Evolutionary conservation across 1,140 invertebrate species (phyloP).

Genomic region (Bursaphelenchus mucronatus): DNA sequence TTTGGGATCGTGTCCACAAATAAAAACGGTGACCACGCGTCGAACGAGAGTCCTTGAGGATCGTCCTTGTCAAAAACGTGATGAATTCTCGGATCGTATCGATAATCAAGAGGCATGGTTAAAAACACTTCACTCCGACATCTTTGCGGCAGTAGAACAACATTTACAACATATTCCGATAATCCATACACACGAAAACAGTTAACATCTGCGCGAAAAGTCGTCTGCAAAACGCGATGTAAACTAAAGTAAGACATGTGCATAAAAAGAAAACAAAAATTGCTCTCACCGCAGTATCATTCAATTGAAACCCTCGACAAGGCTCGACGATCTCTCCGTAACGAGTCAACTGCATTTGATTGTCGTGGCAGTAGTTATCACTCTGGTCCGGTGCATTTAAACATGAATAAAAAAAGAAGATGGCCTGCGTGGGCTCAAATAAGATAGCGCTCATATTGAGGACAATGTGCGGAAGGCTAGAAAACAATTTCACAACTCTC

Average conservation of each 20-base stretch:
- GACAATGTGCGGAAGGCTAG: conserved; percentile 7
- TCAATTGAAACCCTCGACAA: conserved; percentile 27
- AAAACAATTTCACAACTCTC: not conserved
- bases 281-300: conserved; percentile 7
- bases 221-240: not conserved
- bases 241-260: no score
- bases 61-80: conserved; percentile 19
- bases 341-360: conserved; percentile 29
- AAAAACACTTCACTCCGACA: conserved; percentile 39
- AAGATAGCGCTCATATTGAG: conserved; percentile 14
- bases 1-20: conserved; percentile 33
- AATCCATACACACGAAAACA: conserved; percentile 51
- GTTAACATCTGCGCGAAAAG: conserved; percentile 29
- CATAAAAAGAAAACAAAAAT: no score
- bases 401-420: conserved; percentile 40
- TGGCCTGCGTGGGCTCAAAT: conserved; percentile 7
- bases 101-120: conserved; percentile 37
- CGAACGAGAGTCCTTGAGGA: not conserved
- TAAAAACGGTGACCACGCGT: conserved; percentile 48
- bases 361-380: conserved; percentile 53
- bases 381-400: conserved; percentile 41
- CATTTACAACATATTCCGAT: conserved; percentile 49
- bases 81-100: conserved; percentile 42
- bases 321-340: conserved; percentile 45
- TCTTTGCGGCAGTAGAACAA: conserved; percentile 43